These are phyloP conservation scores for Melierax canorus DNA, from an alignment of 2,113 vertebrate species.

Conservation along the genomic window DNA sequence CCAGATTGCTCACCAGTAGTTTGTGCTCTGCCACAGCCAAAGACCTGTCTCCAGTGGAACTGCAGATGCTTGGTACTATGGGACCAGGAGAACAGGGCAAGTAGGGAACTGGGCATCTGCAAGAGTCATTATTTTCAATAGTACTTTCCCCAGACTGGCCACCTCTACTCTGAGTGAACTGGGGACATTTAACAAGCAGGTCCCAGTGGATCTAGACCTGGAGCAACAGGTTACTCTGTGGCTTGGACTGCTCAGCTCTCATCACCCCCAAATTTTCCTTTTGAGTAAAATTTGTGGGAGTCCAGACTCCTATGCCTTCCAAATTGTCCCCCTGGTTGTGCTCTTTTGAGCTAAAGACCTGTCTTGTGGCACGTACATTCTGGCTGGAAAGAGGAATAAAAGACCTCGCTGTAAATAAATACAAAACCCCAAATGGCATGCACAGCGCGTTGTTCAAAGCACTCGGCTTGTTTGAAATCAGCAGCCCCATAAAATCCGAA, in stretches of 20 bases:
- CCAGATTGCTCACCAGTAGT: neutral
- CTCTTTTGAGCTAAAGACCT: neutral
- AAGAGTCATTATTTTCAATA: neutral
- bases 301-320: neutral
- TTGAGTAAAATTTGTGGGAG: neutral
- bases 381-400: neutral
- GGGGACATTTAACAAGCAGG: neutral
- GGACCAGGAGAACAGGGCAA: neutral
- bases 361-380: neutral
- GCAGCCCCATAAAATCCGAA: conserved; percentile 33
- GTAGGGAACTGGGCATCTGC: neutral
- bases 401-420: neutral
- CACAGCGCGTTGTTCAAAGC: conserved; percentile 28
- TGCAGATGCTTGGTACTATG: accelerated
- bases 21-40: neutral
- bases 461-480: conserved; percentile 52
- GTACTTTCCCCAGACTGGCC: neutral
- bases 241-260: neutral
- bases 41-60: neutral
- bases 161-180: neutral
- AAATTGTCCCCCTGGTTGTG: neutral
- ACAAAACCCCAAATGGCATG: neutral
- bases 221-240: neutral
- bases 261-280: neutral
- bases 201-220: neutral